Evolutionary conservation across 2,888 invertebrate species (phyloP).

Genomic region (Rhamphomyia laevipes): DNA sequence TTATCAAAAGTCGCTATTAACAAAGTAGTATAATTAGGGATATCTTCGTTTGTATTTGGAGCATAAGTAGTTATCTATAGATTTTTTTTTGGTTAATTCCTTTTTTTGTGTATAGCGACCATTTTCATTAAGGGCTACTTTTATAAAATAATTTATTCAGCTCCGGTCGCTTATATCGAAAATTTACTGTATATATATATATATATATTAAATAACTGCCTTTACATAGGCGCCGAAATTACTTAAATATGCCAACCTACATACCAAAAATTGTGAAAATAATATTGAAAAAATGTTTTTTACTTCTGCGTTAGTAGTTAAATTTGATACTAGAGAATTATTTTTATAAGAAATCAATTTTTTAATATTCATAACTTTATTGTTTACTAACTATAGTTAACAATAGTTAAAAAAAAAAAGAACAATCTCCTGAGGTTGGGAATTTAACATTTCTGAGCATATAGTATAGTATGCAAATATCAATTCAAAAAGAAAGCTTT

Average conservation of each 20-base stretch:
- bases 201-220: too few species aligned
- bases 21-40: too few species aligned
- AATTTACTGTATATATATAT: too few species aligned
- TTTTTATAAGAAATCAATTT: neutral
- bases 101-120: too few species aligned
- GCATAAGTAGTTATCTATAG: too few species aligned
- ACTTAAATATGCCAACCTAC: neutral
- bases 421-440: neutral
- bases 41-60: too few species aligned
- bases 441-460: neutral
- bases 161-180: too few species aligned
- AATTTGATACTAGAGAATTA: neutral
- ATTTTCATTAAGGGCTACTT: too few species aligned
- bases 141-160: too few species aligned
- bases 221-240: neutral
- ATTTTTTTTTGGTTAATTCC: too few species aligned
- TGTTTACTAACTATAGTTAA: neutral
- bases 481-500: neutral
- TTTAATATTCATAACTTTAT: neutral
- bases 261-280: neutral
- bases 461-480: neutral
- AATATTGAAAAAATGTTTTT: neutral
- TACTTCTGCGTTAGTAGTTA: neutral
- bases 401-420: neutral
- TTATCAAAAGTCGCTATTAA: too few species aligned